These are phyloP conservation scores for Premnoplex brunnescens DNA, from an alignment of 2,797 vertebrate species.

Conservation along the genomic window DNA sequence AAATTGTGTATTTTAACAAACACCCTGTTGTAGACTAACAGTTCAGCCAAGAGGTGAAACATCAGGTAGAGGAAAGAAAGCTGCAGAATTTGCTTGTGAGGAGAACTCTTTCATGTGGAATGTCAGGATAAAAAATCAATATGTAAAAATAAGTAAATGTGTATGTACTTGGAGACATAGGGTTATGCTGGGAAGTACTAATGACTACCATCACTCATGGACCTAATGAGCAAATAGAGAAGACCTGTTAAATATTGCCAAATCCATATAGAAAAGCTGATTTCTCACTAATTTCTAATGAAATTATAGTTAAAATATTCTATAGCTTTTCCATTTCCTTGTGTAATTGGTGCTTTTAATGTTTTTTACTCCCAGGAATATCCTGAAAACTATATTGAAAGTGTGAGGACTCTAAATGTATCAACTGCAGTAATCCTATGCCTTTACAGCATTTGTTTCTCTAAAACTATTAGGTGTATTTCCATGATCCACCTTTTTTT, in stretches of 20 bases:
- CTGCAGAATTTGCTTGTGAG: background rate
- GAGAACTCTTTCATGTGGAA: background rate
- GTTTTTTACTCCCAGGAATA: background rate
- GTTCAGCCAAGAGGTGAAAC: background rate
- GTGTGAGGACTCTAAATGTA: background rate
- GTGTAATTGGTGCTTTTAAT: background rate
- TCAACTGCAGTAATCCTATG: background rate
- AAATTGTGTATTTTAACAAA: background rate
- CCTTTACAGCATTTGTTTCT: background rate
- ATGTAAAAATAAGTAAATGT: background rate
- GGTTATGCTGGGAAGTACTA: background rate
- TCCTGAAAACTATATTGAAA: background rate
- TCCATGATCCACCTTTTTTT: background rate
- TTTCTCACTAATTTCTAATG: background rate
- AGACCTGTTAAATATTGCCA: background rate
- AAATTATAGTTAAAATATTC: background rate
- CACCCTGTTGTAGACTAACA: background rate
- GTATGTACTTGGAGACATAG: background rate
- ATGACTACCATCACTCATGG: background rate
- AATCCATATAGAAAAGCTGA: background rate
- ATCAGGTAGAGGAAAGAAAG: background rate
- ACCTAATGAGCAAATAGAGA: background rate
- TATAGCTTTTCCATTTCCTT: background rate
- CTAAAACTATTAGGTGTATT: background rate
- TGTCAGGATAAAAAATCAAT: background rate